A percentile compares a stretch with the other conserved stretches of the same genome.
Conservation (phyloP, 2,113 vertebrate species). For the Rhadina sibilatrix region DNA sequence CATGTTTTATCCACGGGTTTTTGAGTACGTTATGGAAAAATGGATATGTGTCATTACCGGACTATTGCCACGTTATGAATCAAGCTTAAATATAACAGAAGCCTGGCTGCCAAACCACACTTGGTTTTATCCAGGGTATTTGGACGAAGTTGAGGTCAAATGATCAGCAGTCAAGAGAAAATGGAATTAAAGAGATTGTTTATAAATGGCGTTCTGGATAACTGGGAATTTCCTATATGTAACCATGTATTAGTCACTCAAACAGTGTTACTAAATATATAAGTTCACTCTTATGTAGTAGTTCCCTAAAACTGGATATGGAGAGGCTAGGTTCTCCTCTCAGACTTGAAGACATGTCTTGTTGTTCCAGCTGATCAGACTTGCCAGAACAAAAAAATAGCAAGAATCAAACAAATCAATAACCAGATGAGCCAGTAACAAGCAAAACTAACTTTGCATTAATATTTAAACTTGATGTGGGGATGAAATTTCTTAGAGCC, state of each 20-base stretch:
- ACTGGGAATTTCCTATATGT: background rate
- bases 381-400: background rate
- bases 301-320: background rate
- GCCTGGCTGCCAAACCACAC: constrained; percentile 16
- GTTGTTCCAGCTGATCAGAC: background rate
- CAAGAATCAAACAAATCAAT: background rate
- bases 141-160: background rate
- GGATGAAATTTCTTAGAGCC: background rate
- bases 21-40: background rate
- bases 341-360: background rate
- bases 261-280: constrained; percentile 9
- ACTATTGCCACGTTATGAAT: background rate
- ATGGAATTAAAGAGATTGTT: constrained; percentile 1
- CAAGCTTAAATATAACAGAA: constrained; percentile 2
- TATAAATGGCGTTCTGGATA: background rate
- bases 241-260: background rate
- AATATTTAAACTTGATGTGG: background rate
- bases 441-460: background rate
- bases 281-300: background rate
- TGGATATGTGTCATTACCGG: background rate
- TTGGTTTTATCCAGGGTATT: background rate
- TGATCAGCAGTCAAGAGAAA: background rate
- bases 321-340: background rate
- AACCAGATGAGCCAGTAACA: background rate
- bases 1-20: background rate